Evolutionary conservation across 2,113 vertebrate species (phyloP), one percentile per base, ranked within the genome.

Genomic region (Apteryx mantelli): DNA sequence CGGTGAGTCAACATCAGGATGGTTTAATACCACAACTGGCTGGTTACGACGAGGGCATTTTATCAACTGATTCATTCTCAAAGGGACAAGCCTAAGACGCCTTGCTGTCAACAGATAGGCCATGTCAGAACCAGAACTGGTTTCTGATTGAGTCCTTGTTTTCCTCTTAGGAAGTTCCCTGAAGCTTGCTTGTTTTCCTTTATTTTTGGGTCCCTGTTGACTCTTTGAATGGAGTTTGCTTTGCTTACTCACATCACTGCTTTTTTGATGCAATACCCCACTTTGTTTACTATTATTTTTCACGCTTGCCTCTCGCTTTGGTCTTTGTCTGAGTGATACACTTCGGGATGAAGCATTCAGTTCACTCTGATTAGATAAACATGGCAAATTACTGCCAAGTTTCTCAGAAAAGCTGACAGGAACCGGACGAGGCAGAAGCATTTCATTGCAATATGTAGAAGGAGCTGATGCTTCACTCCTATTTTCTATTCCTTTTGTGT

Each of bases 11-110:
- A 98, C 97, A 3, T 98, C 98, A 17, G 99, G 99, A 66, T 99
- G 99, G 95, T 99, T 99, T 53, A 99, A 96, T 68, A 99, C 99
- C 24, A 99, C 99, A 87, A 99, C 99, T 2, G 99, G 99, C 96
- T 99, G 99, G 96, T 99, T 98, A 48, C 98, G 98, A 30, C 98
- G 98, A 40, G 99, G 99, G 10, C 97, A 98, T 58, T 98, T 99
- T 82, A 99, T 98, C 75, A 98, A 92, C 74, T 99, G 99, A 92
- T 99, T 98, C 5, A 28, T 93, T 87, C 97, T 99, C 60, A 98
- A 96, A 4, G 99, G 99, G 69, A 98, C 97, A 32, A 99, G 98
- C 9, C 98, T 92, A n/a, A 99, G 98, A 73, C 97, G 97, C 38
- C 97, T 97, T 22, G 98, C 93, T 28, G 98, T 97, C 92, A 98